A percentile compares a stretch with the other conserved stretches of the same genome.
phyloP scores from a whole-genome alignment of 2,797 vertebrate species.

The Poecile montanus region DNA sequence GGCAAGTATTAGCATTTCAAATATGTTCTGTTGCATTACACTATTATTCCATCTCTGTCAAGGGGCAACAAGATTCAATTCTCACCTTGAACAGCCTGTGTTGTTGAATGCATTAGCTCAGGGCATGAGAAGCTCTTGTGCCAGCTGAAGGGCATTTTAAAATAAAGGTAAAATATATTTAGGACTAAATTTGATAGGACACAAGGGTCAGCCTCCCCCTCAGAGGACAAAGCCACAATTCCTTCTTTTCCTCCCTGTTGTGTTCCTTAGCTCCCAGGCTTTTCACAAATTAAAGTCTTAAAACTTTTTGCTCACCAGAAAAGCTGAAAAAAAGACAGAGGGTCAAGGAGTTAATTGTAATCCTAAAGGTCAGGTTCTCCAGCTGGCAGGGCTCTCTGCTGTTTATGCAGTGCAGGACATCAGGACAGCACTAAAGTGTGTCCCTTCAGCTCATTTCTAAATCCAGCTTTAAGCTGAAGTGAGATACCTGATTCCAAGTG shows the following conservation, averaged over 20 bases:
- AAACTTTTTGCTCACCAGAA: not conserved
- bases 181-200: constrained; percentile 37
- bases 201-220: not conserved
- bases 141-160: constrained; percentile 45
- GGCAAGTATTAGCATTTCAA: constrained; percentile 74
- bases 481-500: not conserved
- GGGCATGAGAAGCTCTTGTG: not conserved
- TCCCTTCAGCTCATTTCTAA: not conserved
- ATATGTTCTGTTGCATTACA: constrained; percentile 53
- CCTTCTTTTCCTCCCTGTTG: constrained; percentile 1
- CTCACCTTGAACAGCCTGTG: constrained; percentile 15
- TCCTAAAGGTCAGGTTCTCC: not conserved
- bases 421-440: not conserved
- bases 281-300: constrained; percentile 31
- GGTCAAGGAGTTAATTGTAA: not conserved
- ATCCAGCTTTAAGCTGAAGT: not conserved
- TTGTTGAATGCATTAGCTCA: not conserved
- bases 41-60: constrained; percentile 61
- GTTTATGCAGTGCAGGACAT: not conserved
- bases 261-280: not conserved
- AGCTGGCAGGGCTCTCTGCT: not conserved
- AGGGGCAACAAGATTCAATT: constrained; percentile 56
- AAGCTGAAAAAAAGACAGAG: not conserved
- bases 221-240: not conserved
- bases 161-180: constrained; percentile 27